Evolutionary conservation across 2,888 invertebrate genomes (phyloP).

Genomic region (Drosophila quinaria): DNA sequence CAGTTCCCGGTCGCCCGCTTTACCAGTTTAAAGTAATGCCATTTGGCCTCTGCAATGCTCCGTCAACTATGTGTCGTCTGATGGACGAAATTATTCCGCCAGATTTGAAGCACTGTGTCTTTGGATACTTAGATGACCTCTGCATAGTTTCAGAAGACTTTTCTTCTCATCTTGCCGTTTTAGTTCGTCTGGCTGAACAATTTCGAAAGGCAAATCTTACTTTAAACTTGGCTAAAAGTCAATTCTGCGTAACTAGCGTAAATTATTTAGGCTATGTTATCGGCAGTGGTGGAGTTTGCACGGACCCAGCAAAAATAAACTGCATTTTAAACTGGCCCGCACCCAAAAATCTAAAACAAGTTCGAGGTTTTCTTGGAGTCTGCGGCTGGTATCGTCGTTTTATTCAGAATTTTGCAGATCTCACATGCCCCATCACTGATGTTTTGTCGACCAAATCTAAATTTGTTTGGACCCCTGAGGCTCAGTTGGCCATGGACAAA

Average conservation of each 20-base stretch:
- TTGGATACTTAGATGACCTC: not conserved
- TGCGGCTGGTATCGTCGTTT: slow-evolving; percentile 15
- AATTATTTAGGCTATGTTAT: not conserved
- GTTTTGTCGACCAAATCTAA: not conserved
- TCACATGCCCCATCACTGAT: slow-evolving; percentile 4
- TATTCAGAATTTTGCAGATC: slow-evolving; percentile 4
- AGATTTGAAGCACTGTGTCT: not conserved
- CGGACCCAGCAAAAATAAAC: not conserved
- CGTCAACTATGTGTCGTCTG: not conserved
- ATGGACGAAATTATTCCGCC: not conserved
- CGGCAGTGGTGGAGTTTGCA: not conserved
- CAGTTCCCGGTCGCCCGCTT: no score
- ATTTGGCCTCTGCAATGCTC: no score
- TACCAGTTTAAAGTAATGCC: no score
- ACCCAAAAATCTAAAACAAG: not conserved
- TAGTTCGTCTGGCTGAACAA: not conserved
- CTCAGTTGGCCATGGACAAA: slow-evolving; percentile 7
- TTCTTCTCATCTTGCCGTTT: not conserved
- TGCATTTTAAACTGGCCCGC: not conserved
- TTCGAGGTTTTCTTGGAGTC: slow-evolving; percentile 4
- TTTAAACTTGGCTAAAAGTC: not conserved
- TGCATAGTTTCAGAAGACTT: no score
- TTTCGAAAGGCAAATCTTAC: not conserved
- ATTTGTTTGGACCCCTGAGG: slow-evolving; percentile 3
- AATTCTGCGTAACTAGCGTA: not conserved